Percentiles rank a stretch among this genome's conserved stretches.
phyloP scores from a whole-genome alignment of 2,113 vertebrate genomes.

The Syrmaticus mikado region DNA sequence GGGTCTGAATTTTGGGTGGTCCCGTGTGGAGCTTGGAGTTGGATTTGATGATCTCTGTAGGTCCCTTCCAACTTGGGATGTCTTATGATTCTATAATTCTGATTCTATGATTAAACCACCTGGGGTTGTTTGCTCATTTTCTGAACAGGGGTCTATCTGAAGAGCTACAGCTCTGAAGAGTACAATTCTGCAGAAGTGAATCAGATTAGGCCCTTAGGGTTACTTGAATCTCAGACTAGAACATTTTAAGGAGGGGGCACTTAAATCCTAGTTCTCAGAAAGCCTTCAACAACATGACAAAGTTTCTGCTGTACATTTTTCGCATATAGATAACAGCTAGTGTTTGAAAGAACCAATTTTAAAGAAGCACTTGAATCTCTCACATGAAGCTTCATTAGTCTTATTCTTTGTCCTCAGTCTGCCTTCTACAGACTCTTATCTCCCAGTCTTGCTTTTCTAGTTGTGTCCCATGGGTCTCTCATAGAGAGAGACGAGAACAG shows the following conservation, averaged over 20 bases:
- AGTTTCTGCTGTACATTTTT: constrained; percentile 16
- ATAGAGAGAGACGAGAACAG: not conserved
- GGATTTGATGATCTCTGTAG: not conserved
- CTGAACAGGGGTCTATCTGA: not conserved
- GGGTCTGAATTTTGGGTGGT: not conserved
- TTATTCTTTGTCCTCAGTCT: not conserved
- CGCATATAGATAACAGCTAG: not conserved
- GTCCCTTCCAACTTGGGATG: not conserved
- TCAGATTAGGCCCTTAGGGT: not conserved
- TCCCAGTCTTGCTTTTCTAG: not conserved
- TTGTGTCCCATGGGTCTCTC: not conserved
- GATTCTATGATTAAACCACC: not conserved
- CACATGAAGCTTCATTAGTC: not conserved
- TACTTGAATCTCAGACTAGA: not conserved
- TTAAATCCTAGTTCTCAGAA: not conserved
- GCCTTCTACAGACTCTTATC: not conserved
- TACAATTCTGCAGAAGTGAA: not conserved
- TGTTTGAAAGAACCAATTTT: not conserved
- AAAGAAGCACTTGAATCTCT: not conserved
- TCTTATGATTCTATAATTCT: not conserved
- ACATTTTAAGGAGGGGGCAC: not conserved
- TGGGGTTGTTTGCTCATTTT: not conserved
- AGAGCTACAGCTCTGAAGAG: no score
- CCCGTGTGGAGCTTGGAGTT: not conserved
- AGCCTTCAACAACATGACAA: not conserved